These are phyloP conservation scores for Phoronis australis DNA, from an alignment of 2,888 invertebrate species.

Conservation along the genomic window DNA sequence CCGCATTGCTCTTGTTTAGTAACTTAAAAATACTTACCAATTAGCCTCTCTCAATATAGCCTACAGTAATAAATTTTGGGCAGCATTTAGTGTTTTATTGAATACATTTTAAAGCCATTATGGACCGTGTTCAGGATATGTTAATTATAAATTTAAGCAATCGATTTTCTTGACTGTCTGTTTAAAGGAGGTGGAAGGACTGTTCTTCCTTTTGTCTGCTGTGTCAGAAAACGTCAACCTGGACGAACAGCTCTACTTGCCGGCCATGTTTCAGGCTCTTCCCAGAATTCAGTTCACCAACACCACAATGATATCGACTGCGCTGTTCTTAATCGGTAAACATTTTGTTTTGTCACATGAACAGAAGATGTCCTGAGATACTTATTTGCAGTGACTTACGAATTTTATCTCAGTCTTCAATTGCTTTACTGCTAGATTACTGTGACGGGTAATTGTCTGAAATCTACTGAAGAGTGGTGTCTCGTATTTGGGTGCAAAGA, in stretches of 20 bases:
- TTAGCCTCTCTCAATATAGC: too few species aligned
- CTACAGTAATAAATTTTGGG: neutral
- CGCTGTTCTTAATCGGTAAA: conserved; percentile 70
- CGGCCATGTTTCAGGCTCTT: conserved; percentile 61
- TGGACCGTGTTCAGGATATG: too few species aligned
- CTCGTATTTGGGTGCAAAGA: too few species aligned
- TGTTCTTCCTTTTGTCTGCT: conserved; percentile 63
- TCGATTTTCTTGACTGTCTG: too few species aligned
- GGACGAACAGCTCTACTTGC: conserved; percentile 58
- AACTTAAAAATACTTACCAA: too few species aligned
- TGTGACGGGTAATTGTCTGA: neutral
- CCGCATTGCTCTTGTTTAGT: too few species aligned
- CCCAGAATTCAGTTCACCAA: conserved; percentile 63
- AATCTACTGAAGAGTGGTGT: too few species aligned
- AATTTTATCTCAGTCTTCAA: neutral
- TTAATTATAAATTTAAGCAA: too few species aligned
- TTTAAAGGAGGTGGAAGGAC: conserved; percentile 61
- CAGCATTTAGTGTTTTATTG: neutral
- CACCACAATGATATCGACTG: conserved; percentile 64
- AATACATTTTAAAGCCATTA: too few species aligned
- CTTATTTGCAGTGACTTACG: neutral
- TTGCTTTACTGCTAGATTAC: neutral
- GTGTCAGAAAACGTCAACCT: conserved; percentile 59
- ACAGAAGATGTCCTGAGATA: neutral
- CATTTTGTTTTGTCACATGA: neutral